Conservation (phyloP, 2,888 invertebrate genomes). For the Eremobia ochroleuca region DNA sequence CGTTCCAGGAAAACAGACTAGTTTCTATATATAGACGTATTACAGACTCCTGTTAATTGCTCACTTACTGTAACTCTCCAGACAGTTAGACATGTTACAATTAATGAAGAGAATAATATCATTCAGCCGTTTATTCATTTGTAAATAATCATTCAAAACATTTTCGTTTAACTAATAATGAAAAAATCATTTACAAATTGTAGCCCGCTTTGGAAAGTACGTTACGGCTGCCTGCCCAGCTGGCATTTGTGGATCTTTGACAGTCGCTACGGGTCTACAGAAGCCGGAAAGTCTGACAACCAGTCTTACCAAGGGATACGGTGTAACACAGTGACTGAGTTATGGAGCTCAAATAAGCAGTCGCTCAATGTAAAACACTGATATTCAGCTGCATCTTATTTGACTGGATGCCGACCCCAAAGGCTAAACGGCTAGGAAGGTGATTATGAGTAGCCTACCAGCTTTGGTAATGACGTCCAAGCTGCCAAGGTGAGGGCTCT, state of each 20-base stretch:
- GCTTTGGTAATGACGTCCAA: not conserved
- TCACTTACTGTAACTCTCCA: conserved; percentile 20
- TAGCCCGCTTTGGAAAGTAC: too few relatives aligned
- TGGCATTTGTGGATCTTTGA: not conserved
- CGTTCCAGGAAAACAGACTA: conserved; percentile 54
- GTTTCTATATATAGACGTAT: conserved; percentile 49
- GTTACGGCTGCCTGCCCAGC: not conserved
- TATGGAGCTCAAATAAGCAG: not conserved
- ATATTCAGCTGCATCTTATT: not conserved
- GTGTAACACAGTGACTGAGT: not conserved
- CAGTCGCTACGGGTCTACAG: not conserved
- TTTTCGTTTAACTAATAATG: too few relatives aligned
- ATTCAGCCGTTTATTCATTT: not conserved
- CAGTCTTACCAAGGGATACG: not conserved
- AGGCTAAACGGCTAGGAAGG: too few relatives aligned
- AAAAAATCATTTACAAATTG: not conserved
- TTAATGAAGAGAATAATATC: not conserved
- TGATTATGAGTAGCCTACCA: not conserved
- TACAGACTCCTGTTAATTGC: conserved; percentile 39
- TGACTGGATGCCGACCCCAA: not conserved
- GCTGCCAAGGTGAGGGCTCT: not conserved
- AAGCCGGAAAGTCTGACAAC: not conserved
- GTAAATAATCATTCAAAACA: not conserved
- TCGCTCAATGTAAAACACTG: not conserved
- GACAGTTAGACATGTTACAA: conserved; percentile 24